A percentile compares a stretch with the other conserved stretches of the same genome.
Conservation (phyloP, 92 coral and sea anemone genomes). For the Umimayanthus kanabou region DNA sequence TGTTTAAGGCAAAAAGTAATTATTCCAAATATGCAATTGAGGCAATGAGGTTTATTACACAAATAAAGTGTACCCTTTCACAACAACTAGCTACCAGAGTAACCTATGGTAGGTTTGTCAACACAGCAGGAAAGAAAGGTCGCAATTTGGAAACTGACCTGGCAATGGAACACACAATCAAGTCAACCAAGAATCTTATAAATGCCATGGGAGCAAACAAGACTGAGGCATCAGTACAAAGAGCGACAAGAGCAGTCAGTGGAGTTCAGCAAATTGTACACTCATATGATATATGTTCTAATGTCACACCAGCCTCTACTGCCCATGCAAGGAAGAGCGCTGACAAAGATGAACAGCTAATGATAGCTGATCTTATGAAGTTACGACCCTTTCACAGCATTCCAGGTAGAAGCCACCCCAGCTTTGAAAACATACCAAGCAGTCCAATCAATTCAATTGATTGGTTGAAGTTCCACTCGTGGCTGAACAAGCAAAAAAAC, state of each 20-base stretch:
- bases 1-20: constrained; percentile 44
- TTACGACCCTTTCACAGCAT: constrained; percentile 35
- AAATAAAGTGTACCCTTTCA: constrained; percentile 35
- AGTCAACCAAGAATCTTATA: constrained; percentile 33
- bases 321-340: constrained; percentile 36
- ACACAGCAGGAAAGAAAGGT: constrained; percentile 43
- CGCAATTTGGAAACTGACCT: constrained; percentile 35
- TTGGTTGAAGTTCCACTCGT: constrained; percentile 29
- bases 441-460: constrained; percentile 31
- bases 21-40: constrained; percentile 45
- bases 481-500: constrained; percentile 33
- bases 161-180: constrained; percentile 45
- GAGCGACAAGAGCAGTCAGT: constrained; percentile 36
- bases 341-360: constrained; percentile 20
- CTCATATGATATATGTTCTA: constrained; percentile 29
- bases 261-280: constrained; percentile 39
- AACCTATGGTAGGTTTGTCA: constrained; percentile 30
- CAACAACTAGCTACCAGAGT: constrained; percentile 39
- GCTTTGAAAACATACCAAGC: constrained; percentile 24
- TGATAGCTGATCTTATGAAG: constrained; percentile 30
- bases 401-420: constrained; percentile 35
- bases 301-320: constrained; percentile 36
- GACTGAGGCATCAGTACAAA: constrained; percentile 38
- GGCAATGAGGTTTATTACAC: constrained; percentile 30
- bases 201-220: constrained; percentile 45